Evolutionary conservation across 2,888 invertebrate genomes (phyloP).

Genomic region (Lasioglossum villosulum): DNA sequence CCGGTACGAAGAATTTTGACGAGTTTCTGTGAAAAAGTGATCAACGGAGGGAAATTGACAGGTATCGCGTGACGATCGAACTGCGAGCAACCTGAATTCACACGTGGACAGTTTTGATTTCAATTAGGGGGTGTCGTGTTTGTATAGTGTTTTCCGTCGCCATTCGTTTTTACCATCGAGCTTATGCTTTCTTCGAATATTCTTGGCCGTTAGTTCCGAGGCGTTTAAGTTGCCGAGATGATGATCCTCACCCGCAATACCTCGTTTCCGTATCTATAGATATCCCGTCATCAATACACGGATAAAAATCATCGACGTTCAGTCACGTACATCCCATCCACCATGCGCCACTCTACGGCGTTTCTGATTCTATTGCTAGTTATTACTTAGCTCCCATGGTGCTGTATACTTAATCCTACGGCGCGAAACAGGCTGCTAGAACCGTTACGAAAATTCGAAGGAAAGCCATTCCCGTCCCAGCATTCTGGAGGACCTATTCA

Average conservation of each 20-base stretch:
- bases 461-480: conserved; percentile 37
- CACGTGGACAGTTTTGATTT: background rate
- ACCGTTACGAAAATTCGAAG: conserved; percentile 69
- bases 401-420: conserved; percentile 68
- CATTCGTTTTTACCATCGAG: background rate
- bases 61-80: conserved; percentile 55
- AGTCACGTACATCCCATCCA: conserved; percentile 69
- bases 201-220: background rate
- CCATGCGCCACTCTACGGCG: conserved; percentile 60
- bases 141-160: background rate
- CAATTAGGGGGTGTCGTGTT: background rate
- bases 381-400: conserved; percentile 70
- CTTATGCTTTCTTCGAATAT: background rate
- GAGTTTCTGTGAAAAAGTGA: background rate
- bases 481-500: conserved; percentile 25
- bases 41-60: conserved; percentile 35
- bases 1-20: conserved; percentile 39
- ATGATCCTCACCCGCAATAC: conserved; percentile 17
- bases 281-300: conserved; percentile 53
- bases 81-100: conserved; percentile 24
- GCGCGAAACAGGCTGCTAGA: conserved; percentile 56
- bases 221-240: background rate
- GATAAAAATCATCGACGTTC: conserved; percentile 58
- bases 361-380: conserved; percentile 70
- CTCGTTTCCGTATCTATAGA: conserved; percentile 55